These are phyloP conservation scores for Trinorchestia longiramus DNA, from an alignment of 1,140 invertebrate species.

Conservation along the genomic window DNA sequence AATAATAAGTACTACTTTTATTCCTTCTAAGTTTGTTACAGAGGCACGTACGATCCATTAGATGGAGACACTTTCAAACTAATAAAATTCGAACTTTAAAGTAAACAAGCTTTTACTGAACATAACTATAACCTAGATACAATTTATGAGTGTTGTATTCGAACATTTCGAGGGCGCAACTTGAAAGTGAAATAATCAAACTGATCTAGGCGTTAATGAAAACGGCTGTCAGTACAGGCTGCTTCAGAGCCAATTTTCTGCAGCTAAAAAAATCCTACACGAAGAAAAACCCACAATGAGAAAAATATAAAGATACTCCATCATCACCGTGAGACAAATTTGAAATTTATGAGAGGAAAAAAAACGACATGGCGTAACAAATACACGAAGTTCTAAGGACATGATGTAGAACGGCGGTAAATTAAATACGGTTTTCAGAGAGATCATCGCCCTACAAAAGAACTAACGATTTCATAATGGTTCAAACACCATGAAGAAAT, in stretches of 20 bases:
- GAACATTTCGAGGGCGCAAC: too few relatives aligned
- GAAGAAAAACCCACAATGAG: not conserved
- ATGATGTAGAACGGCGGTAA: not conserved
- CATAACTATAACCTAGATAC: not conserved
- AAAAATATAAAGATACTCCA: not conserved
- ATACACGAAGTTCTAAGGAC: not conserved
- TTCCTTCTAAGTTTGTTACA: not conserved
- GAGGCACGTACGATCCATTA: not conserved
- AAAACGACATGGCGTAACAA: not conserved
- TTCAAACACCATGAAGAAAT: not conserved
- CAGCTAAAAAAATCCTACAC: not conserved
- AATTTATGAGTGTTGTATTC: not conserved
- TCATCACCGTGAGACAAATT: constrained; percentile 15
- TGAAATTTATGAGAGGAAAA: not conserved
- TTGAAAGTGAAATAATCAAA: not conserved
- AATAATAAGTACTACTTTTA: too few relatives aligned
- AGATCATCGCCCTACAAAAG: not conserved
- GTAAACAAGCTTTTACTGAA: not conserved
- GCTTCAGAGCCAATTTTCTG: not conserved
- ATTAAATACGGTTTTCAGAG: not conserved
- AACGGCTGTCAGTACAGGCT: not conserved
- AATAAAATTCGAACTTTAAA: not conserved
- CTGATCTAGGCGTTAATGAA: not conserved
- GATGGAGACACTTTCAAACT: not conserved
- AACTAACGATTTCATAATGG: constrained; percentile 23